Percentiles rank a stretch among this genome's conserved stretches.
These are phyloP conservation scores for Pterobdella sp. DNA, from an alignment of 2,888 invertebrate species.

Conservation along the genomic window DNA sequence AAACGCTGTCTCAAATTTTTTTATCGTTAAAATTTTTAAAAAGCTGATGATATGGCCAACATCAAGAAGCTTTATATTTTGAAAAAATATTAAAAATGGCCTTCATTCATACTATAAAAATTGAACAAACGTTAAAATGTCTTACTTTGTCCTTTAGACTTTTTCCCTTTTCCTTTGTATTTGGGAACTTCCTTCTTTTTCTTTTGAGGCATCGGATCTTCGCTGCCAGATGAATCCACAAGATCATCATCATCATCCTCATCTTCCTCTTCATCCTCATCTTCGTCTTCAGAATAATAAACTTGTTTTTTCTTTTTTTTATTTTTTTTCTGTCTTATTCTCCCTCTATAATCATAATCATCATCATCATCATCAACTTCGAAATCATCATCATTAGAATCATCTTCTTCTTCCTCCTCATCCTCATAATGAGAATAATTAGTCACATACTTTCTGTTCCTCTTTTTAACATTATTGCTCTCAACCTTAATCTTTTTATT, in stretches of 20 bases:
- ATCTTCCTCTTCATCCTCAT: conserved; percentile 22
- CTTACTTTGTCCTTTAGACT: conserved; percentile 5
- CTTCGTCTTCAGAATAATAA: conserved; percentile 15
- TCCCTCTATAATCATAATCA: neutral
- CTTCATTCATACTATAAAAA: too few species aligned
- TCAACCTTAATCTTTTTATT: neutral
- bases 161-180: neutral
- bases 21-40: too few species aligned
- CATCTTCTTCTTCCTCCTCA: conserved; percentile 36
- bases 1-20: too few species aligned
- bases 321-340: neutral
- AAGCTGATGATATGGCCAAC: too few species aligned
- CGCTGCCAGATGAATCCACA: neutral
- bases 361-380: conserved; percentile 20
- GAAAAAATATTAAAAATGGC: too few species aligned
- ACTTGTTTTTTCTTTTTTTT: conserved; percentile 5
- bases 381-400: conserved; percentile 38
- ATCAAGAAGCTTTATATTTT: too few species aligned
- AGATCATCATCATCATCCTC: conserved; percentile 12
- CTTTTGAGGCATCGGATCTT: neutral
- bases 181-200: neutral
- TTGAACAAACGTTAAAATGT: too few species aligned
- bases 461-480: neutral
- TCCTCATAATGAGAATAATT: conserved; percentile 29
- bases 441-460: conserved; percentile 1